phyloP scores from a whole-genome alignment of 2,888 invertebrate genomes.

The Vesta saturnalis region DNA sequence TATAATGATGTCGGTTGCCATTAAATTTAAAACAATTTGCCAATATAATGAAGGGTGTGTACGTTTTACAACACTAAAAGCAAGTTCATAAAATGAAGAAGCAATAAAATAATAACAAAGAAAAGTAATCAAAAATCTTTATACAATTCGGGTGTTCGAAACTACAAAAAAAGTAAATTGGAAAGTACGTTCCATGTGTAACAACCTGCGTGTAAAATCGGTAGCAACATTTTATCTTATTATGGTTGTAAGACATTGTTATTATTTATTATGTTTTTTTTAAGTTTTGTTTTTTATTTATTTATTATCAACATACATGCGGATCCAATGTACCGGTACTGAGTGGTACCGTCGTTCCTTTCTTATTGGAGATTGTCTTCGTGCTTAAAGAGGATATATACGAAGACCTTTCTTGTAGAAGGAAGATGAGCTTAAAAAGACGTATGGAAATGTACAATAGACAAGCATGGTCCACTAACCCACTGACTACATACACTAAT shows the following conservation, averaged over 20 bases:
- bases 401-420: slow-evolving; percentile 22
- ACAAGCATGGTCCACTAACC: slow-evolving; percentile 46
- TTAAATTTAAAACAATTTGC: neutral
- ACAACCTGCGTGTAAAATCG: neutral
- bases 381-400: slow-evolving; percentile 29
- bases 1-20: slow-evolving; percentile 1
- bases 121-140: neutral
- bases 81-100: neutral
- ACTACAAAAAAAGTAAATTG: neutral
- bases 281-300: slow-evolving; percentile 5
- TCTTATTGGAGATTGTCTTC: slow-evolving; percentile 17
- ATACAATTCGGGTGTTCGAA: neutral
- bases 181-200: neutral
- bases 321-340: slow-evolving; percentile 28
- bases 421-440: slow-evolving; percentile 40
- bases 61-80: neutral
- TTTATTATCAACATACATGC: slow-evolving; percentile 14
- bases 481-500: slow-evolving; percentile 46
- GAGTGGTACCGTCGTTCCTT: slow-evolving; percentile 23
- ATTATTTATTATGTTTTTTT: slow-evolving; percentile 17
- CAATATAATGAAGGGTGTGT: neutral
- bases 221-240: slow-evolving; percentile 10
- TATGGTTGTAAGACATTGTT: slow-evolving; percentile 21
- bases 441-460: slow-evolving; percentile 46
- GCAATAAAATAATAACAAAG: neutral